These are phyloP conservation scores for Watersipora subatra DNA, from an alignment of 1,140 invertebrate species.

Conservation along the genomic window DNA sequence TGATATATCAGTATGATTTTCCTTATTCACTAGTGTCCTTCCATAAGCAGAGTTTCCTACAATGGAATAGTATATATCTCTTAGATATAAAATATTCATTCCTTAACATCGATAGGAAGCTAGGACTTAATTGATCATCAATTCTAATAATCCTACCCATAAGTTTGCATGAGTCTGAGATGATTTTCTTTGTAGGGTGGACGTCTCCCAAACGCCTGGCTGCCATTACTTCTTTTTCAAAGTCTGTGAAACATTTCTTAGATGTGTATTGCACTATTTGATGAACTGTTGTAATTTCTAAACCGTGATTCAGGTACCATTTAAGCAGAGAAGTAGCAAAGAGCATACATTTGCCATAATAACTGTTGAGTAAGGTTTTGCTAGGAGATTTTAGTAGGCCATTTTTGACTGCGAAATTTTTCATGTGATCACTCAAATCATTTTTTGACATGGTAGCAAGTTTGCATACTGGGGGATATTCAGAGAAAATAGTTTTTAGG, in stretches of 20 bases:
- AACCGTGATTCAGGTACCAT: conserved; percentile 18
- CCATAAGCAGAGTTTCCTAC: not conserved
- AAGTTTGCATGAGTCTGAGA: conserved; percentile 12
- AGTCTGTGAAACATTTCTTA: conserved; percentile 10
- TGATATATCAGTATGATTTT: not conserved
- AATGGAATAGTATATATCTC: no score
- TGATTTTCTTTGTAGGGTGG: conserved; percentile 11
- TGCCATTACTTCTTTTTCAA: conserved; percentile 14
- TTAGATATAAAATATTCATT: no score
- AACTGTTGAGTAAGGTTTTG: conserved; percentile 11
- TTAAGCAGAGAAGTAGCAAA: conserved; percentile 13
- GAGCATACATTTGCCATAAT: conserved; percentile 11
- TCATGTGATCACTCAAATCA: conserved; percentile 14
- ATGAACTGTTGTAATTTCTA: conserved; percentile 13
- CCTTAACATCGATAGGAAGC: no score
- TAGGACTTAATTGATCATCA: no score
- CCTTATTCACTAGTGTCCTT: not conserved
- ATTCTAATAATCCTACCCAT: no score
- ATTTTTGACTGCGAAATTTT: conserved; percentile 7
- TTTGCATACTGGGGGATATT: conserved; percentile 14
- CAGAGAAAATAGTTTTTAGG: not conserved
- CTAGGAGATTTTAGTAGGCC: conserved; percentile 10
- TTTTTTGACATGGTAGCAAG: conserved; percentile 9
- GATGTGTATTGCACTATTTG: conserved; percentile 17
- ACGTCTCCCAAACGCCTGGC: conserved; percentile 13